These are phyloP conservation scores for Drosophila serrata DNA, from an alignment of 1,140 invertebrate genomes.

Conservation along the genomic window DNA sequence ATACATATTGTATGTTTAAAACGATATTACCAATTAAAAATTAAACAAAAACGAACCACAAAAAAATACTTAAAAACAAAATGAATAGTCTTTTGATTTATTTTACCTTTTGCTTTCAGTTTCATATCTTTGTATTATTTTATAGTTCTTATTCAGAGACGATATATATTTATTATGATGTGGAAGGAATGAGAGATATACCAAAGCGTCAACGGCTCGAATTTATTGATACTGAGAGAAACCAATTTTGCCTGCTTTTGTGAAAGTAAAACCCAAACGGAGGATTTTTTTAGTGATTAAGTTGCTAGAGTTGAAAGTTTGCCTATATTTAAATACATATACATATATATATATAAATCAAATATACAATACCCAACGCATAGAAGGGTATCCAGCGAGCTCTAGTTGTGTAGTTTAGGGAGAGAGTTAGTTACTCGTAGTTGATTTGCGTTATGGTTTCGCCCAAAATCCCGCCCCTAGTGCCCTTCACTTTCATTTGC, in stretches of 20 bases:
- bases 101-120: constrained; percentile 61
- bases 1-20: constrained; percentile 66
- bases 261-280: constrained; percentile 49
- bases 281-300: constrained; percentile 56
- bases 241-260: constrained; percentile 75
- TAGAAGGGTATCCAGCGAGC: constrained; percentile 17
- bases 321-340: constrained; percentile 21
- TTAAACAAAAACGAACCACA: constrained; percentile 55
- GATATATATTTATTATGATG: constrained; percentile 25
- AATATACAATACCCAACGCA: constrained; percentile 50
- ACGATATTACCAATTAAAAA: constrained; percentile 73
- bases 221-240: constrained; percentile 75
- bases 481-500: constrained; percentile 80
- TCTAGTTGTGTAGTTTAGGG: constrained; percentile 23
- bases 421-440: constrained; percentile 24
- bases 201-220: constrained; percentile 71
- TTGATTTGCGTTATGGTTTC: constrained; percentile 61
- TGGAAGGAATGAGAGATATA: constrained; percentile 41
- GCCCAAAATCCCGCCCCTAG: constrained; percentile 62
- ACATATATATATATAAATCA: constrained; percentile 53
- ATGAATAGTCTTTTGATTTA: constrained; percentile 49
- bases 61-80: constrained; percentile 61
- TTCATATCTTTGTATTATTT: background rate
- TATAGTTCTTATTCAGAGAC: constrained; percentile 8
- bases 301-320: constrained; percentile 70